Evolutionary conservation across 1,140 invertebrate species (phyloP), one percentile per base, ranked within the genome.

Genomic region (Trachymyrmex cornetzi): DNA sequence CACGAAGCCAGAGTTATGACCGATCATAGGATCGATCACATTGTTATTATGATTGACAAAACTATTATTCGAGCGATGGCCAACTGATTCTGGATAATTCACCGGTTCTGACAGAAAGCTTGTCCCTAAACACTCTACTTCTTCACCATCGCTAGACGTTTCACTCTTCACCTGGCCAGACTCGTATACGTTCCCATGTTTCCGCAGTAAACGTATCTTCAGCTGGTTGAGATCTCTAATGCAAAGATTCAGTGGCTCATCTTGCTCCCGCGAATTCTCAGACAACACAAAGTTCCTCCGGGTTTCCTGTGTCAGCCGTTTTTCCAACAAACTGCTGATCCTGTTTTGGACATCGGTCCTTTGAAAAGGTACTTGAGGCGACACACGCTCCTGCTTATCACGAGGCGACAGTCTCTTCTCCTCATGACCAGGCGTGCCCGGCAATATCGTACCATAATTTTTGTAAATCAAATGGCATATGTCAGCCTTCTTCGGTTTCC

Each of bases 401-500:
- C 87, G 82, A 0, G 92, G 88, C 24, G 86, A 89, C 74, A 92
- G 89, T 69, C 89, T 90, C 44, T 81, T 92, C 67, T 95, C 93
- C 27, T 94, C 93, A 14, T 96, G 96, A 19, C 97, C 96, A 0
- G 97, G 97, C 38, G 97, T 97, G 0, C 97, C 97, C 0, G 97
- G 97, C 30, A 98, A 96, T n/a, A 98, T 97, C 0, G 97, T 98
- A 0, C 98, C 98, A 91, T 98, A 98, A 92, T 98, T 98, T 90
- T 98, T 98, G 92, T 98, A 98, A 89, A 98, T 98, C n/a, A 98
- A 94, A 91, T 98, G 98, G 89, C 98, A 98, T 86, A 98, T 98
- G 92, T 98, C 98, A 0, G 98, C 98, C 91, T 98, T 98, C 91
- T 98, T 98, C 0, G 98, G 98, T 89, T 98, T 98, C 14, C 98